Conservation (phyloP, 2,888 invertebrate species). For the Xanthostigma xanthostigma region DNA sequence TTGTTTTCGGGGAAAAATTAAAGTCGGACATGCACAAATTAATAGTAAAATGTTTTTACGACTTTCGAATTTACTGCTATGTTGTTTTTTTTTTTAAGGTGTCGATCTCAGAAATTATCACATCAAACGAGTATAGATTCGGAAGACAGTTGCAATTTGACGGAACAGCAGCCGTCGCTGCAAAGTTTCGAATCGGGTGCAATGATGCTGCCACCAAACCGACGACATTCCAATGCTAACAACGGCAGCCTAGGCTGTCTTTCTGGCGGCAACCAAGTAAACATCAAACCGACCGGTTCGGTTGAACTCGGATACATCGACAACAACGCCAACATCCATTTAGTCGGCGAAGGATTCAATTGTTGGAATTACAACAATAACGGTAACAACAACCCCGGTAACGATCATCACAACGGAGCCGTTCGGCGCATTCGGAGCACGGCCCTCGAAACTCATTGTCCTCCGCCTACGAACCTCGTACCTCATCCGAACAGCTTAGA, state of each 20-base stretch:
- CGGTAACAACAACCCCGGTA: conserved; percentile 27
- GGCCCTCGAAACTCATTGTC: conserved; percentile 54
- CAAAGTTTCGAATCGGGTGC: conserved; percentile 24
- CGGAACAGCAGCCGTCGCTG: conserved; percentile 29
- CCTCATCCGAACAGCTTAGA: conserved; percentile 71
- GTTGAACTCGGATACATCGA: conserved; percentile 36
- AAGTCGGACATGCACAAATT: no score
- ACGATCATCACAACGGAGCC: conserved; percentile 22
- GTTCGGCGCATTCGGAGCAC: conserved; percentile 56
- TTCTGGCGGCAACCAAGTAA: conserved; percentile 32
- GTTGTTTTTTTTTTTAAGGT: conserved; percentile 13
- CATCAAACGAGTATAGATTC: conserved; percentile 38
- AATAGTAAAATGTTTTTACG: no score
- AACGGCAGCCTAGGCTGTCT: conserved; percentile 38
- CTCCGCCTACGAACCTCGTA: conserved; percentile 54
- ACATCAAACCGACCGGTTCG: conserved; percentile 38
- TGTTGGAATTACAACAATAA: conserved; percentile 23
- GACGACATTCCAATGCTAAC: conserved; percentile 46
- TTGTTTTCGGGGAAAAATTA: no score
- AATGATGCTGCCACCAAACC: conserved; percentile 29
- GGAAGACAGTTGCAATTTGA: conserved; percentile 32
- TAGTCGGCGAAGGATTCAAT: conserved; percentile 23
- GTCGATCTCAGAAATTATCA: conserved; percentile 36
- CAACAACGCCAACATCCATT: conserved; percentile 27
- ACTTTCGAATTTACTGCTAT: no score